Evolutionary conservation across 2,797 vertebrate genomes (phyloP), one percentile per base, ranked within the genome.

Genomic region (Fistularia tabacaria): DNA sequence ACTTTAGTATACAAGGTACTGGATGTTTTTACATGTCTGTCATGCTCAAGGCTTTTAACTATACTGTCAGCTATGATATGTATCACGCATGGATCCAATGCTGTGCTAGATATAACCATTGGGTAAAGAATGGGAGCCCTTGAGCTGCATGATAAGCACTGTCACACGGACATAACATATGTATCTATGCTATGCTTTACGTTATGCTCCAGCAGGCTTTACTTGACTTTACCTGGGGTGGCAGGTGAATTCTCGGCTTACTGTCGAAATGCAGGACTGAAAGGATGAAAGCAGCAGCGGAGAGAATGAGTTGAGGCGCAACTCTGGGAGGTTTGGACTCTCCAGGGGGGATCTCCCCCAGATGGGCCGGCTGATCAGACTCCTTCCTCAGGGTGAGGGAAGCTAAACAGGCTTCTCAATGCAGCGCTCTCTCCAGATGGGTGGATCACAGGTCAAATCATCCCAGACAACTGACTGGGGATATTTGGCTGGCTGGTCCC

Each of bases 131-230:
- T 78, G 62, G 71, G 75, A 83, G 80, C 72, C 79, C 82, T 81
- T 82, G 79, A 86, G 82, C 82, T 57, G 79, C 76, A 68, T 86
- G 88, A 89, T 87, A 87, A 88, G 86, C 85, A 77, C 80, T 76
- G 82, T 85, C 82, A 82, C 63, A 51, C 70, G 73, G 69, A 82
- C 76, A 63, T 85, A 80, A 87, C 84, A 82, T 83, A 86, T 87
- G 84, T 87, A 87, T 85, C 82, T 80, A 80, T 77, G 71, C 79
- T 57, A 57, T 74, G 74, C 76, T 78, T 80, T 73, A 65, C 76
- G 61, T 81, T 73, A 81, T 36, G 58, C 79, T 80, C 61, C 66
- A 66, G 46, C 62, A 62, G 54, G 47, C 63, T 74, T 69, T 52
- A 62, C 54, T 61, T 72, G 73, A 75, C 64, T 81, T 77, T 69